Percentiles rank a stretch among this genome's conserved stretches.
These are phyloP conservation scores for Pontoporia blainvillei DNA, from an alignment of 2,113 vertebrate species.

Conservation along the genomic window DNA sequence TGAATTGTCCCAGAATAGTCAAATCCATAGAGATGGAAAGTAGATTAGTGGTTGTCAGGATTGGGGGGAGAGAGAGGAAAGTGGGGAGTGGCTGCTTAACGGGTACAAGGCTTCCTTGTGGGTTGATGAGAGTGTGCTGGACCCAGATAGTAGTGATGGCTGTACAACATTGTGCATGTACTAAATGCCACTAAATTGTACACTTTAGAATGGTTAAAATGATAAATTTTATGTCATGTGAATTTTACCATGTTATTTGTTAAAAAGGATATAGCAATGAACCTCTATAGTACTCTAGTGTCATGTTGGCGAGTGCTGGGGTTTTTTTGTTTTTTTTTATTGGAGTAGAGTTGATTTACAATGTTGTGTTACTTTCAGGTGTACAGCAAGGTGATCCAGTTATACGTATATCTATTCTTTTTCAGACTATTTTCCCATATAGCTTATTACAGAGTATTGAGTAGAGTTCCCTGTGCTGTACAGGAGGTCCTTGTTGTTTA, in stretches of 20 bases:
- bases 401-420: not conserved
- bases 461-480: not conserved
- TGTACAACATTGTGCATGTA: fast-evolving
- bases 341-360: not conserved
- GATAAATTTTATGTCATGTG: too few species aligned
- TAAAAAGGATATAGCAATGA: not conserved
- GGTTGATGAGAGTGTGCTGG: not conserved
- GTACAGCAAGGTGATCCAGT: not conserved
- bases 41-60: not conserved
- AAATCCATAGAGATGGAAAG: not conserved
- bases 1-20: not conserved
- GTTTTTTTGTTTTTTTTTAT: not conserved
- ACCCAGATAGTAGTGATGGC: fast-evolving
- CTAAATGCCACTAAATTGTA: not conserved
- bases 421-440: not conserved
- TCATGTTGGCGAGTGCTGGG: too few species aligned
- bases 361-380: not conserved
- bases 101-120: fast-evolving
- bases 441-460: not conserved
- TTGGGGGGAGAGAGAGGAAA: not conserved
- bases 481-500: not conserved
- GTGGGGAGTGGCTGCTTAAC: fast-evolving
- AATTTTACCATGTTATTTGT: not conserved
- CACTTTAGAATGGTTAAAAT: not conserved
- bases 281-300: fast-evolving